Conservation (phyloP, 2,888 invertebrate species). For the Subacronicta megacephala region DNA sequence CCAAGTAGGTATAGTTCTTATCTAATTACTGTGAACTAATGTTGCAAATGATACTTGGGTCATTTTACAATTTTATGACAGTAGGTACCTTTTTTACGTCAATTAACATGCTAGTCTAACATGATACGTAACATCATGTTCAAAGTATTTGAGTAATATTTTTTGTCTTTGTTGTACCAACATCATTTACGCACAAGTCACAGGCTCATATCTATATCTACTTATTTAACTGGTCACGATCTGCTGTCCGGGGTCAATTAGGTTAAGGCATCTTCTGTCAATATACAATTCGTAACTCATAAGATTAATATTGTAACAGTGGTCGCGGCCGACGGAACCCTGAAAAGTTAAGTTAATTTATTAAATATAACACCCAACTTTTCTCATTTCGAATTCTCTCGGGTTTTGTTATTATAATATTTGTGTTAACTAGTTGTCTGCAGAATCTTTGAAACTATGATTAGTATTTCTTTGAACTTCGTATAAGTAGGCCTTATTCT, state of each 20-base stretch:
- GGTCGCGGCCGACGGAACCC: slow-evolving; percentile 51
- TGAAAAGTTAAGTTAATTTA: slow-evolving; percentile 71
- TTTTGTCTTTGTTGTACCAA: too few relatives aligned
- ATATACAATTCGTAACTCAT: slow-evolving; percentile 22
- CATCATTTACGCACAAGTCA: neutral
- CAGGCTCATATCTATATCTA: neutral
- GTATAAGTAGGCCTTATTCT: neutral
- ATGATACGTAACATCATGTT: too few relatives aligned
- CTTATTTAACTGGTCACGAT: neutral
- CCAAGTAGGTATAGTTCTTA: too few relatives aligned
- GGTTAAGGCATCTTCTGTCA: slow-evolving; percentile 8
- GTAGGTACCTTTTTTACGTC: too few relatives aligned
- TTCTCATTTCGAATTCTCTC: slow-evolving; percentile 68
- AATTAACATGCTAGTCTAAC: too few relatives aligned
- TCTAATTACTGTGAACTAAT: too few relatives aligned
- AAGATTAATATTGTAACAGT: slow-evolving; percentile 54
- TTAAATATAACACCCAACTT: slow-evolving; percentile 66
- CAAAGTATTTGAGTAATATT: neutral
- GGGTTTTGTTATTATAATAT: slow-evolving; percentile 62
- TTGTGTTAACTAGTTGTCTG: slow-evolving; percentile 52
- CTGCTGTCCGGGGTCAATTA: slow-evolving; percentile 7
- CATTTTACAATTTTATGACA: too few relatives aligned
- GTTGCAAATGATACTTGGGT: too few relatives aligned
- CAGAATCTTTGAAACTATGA: slow-evolving; percentile 21
- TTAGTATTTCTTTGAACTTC: slow-evolving; percentile 23